Evolutionary conservation across 1,140 invertebrate species (phyloP).

Genomic region (Ips nitidus): DNA sequence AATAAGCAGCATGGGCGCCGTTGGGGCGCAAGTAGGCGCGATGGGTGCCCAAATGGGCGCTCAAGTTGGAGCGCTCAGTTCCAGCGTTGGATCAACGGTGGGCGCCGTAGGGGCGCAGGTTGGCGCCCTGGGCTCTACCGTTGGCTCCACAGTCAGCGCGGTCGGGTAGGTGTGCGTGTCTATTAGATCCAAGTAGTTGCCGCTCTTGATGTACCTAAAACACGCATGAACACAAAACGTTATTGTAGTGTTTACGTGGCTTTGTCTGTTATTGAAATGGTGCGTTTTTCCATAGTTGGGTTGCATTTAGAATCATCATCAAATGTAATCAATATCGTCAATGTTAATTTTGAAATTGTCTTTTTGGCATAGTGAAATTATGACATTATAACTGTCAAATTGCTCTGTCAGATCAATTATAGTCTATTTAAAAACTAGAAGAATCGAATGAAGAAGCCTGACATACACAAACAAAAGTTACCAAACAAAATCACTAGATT

Average conservation of each 20-base stretch:
- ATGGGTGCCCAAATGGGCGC: constrained; percentile 45
- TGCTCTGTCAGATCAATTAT: too few species aligned
- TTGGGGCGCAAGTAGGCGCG: constrained; percentile 48
- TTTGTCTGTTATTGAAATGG: too few species aligned
- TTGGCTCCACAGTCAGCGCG: constrained; percentile 48
- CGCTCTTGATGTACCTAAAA: constrained; percentile 3
- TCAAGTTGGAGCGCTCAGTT: constrained; percentile 46
- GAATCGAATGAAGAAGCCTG: too few species aligned
- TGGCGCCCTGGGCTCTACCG: constrained; percentile 46
- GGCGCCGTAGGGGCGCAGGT: constrained; percentile 48
- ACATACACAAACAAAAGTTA: too few species aligned
- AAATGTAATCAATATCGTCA: too few species aligned
- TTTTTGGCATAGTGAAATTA: too few species aligned
- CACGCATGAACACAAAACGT: background rate
- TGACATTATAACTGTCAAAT: too few species aligned
- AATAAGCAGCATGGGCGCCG: constrained; percentile 48
- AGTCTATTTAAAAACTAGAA: too few species aligned
- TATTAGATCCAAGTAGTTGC: background rate
- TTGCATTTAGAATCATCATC: too few species aligned
- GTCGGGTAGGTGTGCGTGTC: constrained; percentile 50
- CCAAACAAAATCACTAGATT: too few species aligned
- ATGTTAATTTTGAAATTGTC: too few species aligned
- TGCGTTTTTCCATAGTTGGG: too few species aligned
- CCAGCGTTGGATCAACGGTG: constrained; percentile 46
- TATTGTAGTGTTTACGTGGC: background rate